Evolutionary conservation across 2,797 vertebrate genomes (phyloP).

Genomic region (Gadopsis bispinosus): DNA sequence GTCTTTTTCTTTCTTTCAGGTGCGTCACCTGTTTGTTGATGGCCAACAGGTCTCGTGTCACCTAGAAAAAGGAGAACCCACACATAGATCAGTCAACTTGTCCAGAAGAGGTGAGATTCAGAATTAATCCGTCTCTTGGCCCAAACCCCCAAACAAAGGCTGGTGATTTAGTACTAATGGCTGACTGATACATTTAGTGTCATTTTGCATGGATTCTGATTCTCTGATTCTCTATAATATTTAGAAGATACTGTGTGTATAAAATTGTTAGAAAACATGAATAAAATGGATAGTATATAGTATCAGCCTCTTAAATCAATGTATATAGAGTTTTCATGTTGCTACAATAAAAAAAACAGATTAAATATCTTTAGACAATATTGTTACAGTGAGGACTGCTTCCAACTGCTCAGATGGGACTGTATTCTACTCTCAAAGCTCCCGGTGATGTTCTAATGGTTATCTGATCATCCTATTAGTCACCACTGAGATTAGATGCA

Average conservation of each 20-base stretch:
- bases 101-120: conserved; percentile 86
- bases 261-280: too few relatives aligned
- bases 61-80: conserved; percentile 82
- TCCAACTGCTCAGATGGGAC: conserved; percentile 3
- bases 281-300: too few relatives aligned
- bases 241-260: background rate
- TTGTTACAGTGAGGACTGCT: conserved; percentile 17
- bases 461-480: conserved; percentile 57
- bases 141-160: background rate
- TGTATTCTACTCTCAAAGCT: conserved; percentile 24
- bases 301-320: too few relatives aligned
- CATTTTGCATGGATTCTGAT: too few relatives aligned
- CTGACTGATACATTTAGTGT: background rate
- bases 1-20: conserved; percentile 77
- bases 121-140: background rate
- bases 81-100: conserved; percentile 86
- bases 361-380: background rate
- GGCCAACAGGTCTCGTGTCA: conserved; percentile 82
- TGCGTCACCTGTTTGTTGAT: conserved; percentile 91
- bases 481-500: conserved; percentile 34
- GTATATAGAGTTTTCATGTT: background rate
- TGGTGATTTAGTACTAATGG: background rate
- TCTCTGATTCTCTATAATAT: background rate
- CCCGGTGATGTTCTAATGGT: conserved; percentile 27
- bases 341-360: background rate